Conservation (phyloP, 2,113 vertebrate genomes). For the Saguinus imperator region DNA sequence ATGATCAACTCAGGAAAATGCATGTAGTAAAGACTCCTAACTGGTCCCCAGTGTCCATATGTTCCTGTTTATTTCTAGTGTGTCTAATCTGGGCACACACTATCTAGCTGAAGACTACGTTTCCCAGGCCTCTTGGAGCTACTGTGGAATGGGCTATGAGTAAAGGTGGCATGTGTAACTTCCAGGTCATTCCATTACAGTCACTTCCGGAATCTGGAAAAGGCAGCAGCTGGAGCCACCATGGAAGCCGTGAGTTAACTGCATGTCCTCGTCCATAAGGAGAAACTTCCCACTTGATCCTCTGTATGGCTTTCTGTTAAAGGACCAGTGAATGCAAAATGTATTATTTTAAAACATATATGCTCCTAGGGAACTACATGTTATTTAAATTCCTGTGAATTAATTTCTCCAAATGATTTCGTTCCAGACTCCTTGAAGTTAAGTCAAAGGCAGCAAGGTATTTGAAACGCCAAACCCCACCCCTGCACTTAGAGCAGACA, state of each 20-base stretch:
- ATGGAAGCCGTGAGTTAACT: not conserved
- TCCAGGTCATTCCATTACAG: not conserved
- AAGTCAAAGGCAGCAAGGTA: not conserved
- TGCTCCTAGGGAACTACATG: not conserved
- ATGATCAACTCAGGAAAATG: not conserved
- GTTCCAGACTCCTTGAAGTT: not conserved
- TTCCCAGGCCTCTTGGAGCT: not conserved
- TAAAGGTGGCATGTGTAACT: not conserved
- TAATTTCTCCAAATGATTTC: not conserved
- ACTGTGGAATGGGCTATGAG: not conserved
- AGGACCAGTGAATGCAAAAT: not conserved
- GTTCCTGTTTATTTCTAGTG: not conserved
- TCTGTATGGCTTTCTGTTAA: not conserved
- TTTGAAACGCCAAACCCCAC: fast-evolving
- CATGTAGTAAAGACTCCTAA: not conserved
- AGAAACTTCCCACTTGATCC: not conserved
- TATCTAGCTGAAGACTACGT: not conserved
- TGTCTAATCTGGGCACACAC: not conserved
- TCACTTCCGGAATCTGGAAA: not conserved
- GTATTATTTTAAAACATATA: not conserved
- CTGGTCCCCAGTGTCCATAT: too few species aligned
- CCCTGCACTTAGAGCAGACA: not conserved
- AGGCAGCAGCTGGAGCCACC: not conserved
- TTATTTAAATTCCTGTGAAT: not conserved
- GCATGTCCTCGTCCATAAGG: not conserved